These are phyloP conservation scores for Meiosimyza platycephala DNA, from an alignment of 2,888 invertebrate genomes.

Conservation along the genomic window DNA sequence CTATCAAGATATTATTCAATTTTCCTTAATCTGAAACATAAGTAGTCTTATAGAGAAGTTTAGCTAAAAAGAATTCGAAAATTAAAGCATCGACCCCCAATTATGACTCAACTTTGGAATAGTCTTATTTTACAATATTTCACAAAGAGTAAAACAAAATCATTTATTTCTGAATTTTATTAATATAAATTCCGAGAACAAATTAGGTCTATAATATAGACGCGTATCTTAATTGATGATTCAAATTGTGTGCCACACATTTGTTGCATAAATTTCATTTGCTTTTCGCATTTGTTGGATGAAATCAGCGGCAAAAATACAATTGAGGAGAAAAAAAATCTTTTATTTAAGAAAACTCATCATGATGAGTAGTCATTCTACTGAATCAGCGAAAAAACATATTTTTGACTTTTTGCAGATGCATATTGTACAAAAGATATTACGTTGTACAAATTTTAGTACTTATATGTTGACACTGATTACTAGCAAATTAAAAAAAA, in stretches of 20 bases:
- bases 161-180: no score
- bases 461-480: no score
- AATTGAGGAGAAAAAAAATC: background rate
- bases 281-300: constrained; percentile 14
- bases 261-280: constrained; percentile 31
- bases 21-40: no score
- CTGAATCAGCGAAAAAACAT: constrained; percentile 13
- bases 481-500: no score
- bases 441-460: background rate
- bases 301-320: constrained; percentile 11
- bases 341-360: constrained; percentile 4
- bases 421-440: background rate
- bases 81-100: no score
- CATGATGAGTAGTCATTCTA: background rate
- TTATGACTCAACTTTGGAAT: no score
- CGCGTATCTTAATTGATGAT: constrained; percentile 34
- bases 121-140: no score
- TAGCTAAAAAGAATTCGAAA: no score
- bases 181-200: constrained; percentile 9
- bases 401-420: background rate
- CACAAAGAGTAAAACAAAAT: no score
- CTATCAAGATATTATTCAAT: no score
- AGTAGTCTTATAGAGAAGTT: no score
- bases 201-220: background rate
- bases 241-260: constrained; percentile 39